phyloP scores from a whole-genome alignment of 2,797 vertebrate species.

The Argyrosomus regius region DNA sequence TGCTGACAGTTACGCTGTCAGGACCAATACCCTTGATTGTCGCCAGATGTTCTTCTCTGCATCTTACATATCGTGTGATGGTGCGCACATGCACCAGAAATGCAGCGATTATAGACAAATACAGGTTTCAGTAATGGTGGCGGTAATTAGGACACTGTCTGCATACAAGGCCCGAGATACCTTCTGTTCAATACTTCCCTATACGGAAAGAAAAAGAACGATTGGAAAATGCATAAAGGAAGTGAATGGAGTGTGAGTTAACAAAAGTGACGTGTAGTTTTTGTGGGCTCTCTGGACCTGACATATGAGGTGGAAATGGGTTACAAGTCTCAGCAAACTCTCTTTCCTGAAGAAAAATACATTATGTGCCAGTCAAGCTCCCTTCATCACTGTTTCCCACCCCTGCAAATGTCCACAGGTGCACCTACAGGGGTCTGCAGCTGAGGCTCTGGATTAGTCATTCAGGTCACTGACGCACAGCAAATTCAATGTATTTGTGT shows the following conservation, averaged over 20 bases:
- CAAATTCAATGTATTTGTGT: slow-evolving; percentile 54
- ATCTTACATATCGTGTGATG: slow-evolving; percentile 38
- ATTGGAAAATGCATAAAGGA: slow-evolving; percentile 37
- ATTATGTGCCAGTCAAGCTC: slow-evolving; percentile 55
- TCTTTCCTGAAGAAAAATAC: slow-evolving; percentile 60
- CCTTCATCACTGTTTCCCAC: background rate
- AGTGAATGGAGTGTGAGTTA: slow-evolving; percentile 39
- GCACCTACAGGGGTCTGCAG: slow-evolving; percentile 9
- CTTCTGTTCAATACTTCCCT: slow-evolving; percentile 14
- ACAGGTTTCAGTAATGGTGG: slow-evolving; percentile 52
- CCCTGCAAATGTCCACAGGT: slow-evolving; percentile 25
- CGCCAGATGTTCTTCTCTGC: slow-evolving; percentile 73
- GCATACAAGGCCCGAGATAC: slow-evolving; percentile 36
- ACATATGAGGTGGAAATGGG: slow-evolving; percentile 61
- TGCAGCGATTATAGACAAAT: slow-evolving; percentile 46
- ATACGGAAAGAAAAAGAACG: slow-evolving; percentile 1
- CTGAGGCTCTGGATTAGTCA: slow-evolving; percentile 21
- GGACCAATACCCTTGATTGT: slow-evolving; percentile 67
- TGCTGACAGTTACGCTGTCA: slow-evolving; percentile 76
- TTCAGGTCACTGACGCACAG: slow-evolving; percentile 46
- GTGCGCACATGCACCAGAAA: slow-evolving; percentile 40
- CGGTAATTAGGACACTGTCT: slow-evolving; percentile 62
- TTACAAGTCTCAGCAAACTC: slow-evolving; percentile 50
- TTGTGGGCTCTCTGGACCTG: slow-evolving; percentile 36
- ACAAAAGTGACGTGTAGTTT: slow-evolving; percentile 39